Conservation (phyloP, 92 coral and sea anemone species). For the Anthopleura xanthogrammica region DNA sequence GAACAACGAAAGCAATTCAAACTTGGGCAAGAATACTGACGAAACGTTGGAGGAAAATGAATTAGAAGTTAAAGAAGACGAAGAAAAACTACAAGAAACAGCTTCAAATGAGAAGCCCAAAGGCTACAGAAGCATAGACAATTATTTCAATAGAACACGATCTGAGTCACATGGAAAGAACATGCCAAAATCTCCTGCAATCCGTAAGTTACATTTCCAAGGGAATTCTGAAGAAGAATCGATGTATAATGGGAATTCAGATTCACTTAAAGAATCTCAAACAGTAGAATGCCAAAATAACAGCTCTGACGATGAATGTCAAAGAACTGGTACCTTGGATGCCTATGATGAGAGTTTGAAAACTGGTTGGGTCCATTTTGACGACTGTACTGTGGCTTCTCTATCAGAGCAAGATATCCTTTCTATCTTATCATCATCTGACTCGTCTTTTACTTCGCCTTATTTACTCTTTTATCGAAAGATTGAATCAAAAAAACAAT, state of each 20-base stretch:
- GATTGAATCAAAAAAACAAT: neutral
- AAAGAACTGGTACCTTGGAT: neutral
- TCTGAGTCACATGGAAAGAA: neutral
- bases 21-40: neutral
- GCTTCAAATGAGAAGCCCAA: conserved; percentile 1
- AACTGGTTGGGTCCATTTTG: conserved; percentile 88
- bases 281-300: neutral
- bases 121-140: conserved; percentile 10
- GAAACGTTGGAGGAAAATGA: neutral
- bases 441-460: conserved; percentile 92
- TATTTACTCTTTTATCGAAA: conserved; percentile 78
- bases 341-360: neutral
- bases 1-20: neutral
- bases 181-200: conserved; percentile 35
- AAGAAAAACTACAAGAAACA: neutral
- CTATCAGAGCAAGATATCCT: conserved; percentile 69
- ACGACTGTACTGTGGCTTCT: conserved; percentile 78
- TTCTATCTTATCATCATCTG: conserved; percentile 73
- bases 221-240: conserved; percentile 8
- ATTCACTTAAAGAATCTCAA: neutral
- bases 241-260: neutral
- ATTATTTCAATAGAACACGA: neutral
- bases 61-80: neutral
- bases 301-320: neutral
- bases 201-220: conserved; percentile 66